Percentiles rank a stretch among this genome's conserved stretches.
These are phyloP conservation scores for Tyrophagus putrescentiae DNA, from an alignment of 1,140 invertebrate genomes.

Conservation along the genomic window DNA sequence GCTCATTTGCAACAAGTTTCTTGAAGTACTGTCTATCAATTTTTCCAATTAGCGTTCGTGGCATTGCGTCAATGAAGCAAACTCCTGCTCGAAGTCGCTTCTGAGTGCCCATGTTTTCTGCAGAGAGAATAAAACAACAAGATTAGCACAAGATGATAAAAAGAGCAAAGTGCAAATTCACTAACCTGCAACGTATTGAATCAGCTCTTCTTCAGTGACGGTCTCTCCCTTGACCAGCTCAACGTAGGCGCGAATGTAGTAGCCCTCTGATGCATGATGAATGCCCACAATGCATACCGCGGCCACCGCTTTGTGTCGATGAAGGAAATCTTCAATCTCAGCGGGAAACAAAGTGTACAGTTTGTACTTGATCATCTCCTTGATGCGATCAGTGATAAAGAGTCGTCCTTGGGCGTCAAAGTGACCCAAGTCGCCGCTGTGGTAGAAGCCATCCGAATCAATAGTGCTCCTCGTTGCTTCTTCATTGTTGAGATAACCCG, in stretches of 20 bases:
- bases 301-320: background rate
- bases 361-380: constrained; percentile 14
- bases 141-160: background rate
- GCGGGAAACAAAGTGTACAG: background rate
- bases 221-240: background rate
- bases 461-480: constrained; percentile 32
- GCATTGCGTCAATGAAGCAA: background rate
- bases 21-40: constrained; percentile 3
- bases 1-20: background rate
- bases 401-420: constrained; percentile 26
- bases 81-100: background rate
- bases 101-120: background rate
- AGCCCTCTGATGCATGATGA: background rate
- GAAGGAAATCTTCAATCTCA: background rate
- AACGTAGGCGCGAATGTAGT: background rate
- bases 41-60: background rate
- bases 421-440: constrained; percentile 37
- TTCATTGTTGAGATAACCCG: background rate
- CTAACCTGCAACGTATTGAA: constrained; percentile 3
- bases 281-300: background rate
- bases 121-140: background rate
- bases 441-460: constrained; percentile 38
- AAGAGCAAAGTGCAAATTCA: too few species aligned
- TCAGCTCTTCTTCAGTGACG: background rate
- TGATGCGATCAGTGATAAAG: constrained; percentile 27